phyloP scores from a whole-genome alignment of 2,113 vertebrate genomes.

The Misgurnus mizolepis region DNA sequence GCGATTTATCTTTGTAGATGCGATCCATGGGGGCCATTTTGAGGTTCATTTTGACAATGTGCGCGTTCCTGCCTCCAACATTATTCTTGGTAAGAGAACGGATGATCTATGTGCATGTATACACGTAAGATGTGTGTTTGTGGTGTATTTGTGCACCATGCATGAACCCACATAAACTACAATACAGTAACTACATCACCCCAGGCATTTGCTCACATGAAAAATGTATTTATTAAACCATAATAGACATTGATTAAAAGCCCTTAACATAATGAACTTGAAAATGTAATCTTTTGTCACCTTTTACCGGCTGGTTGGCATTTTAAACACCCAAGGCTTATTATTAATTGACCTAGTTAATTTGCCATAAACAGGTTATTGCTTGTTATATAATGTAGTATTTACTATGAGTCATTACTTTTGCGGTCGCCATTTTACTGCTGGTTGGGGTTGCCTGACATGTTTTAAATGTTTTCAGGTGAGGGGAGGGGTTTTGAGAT shows the following conservation, averaged over 20 bases:
- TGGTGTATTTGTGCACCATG: not conserved
- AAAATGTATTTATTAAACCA: not conserved
- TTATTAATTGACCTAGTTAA: not conserved
- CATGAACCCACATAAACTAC: constrained; percentile 2
- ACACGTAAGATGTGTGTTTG: not conserved
- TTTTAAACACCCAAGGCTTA: not conserved
- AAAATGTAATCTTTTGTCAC: not conserved
- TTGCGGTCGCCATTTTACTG: not conserved
- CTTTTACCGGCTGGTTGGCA: not conserved
- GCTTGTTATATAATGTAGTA: not conserved
- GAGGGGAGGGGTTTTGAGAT: constrained; percentile 93
- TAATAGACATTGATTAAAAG: constrained; percentile 1
- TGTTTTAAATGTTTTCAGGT: constrained; percentile 68
- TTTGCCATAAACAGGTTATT: not conserved
- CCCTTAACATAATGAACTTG: not conserved
- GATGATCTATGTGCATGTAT: not conserved
- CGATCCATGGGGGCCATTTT: constrained; percentile 90
- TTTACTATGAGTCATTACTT: not conserved
- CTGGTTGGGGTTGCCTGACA: not conserved
- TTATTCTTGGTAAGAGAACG: constrained; percentile 83
- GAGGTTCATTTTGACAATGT: constrained; percentile 89
- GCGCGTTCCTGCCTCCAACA: constrained; percentile 80
- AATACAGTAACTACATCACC: not conserved
- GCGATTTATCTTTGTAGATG: constrained; percentile 71
- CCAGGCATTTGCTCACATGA: not conserved